Base-by-base conservation (phyloP, 2,113 vertebrate genomes). In the Microtus richardsoni region DNA sequence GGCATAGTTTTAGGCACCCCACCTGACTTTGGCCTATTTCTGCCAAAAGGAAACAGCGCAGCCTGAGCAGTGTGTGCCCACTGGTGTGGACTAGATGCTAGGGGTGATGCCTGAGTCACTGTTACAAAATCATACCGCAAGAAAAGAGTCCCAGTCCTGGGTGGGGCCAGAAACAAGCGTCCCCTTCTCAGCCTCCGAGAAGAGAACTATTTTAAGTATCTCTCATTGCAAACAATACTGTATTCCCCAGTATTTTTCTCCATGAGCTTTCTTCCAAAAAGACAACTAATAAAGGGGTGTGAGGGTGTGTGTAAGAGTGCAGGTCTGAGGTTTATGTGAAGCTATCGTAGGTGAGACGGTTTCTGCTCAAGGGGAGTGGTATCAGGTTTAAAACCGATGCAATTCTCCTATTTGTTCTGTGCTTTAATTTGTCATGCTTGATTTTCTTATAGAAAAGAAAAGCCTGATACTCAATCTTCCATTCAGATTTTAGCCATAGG, bases 391-490 rank as follows among this genome's bases (percentile, higher is more conserved):
- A 91, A 77, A 47, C 28, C 66, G 41, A 44, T 26, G 68, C 39
- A 60, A 44, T 64, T 49, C 39, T 85, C 39, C 62, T 77, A 88
- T 91, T 90, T 94, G 26, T 9, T 94, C 17, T 93, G 30, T 82
- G 47, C 30, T 79, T 8, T 84, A 90, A 91, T 88, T 90, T 39
- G 36, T 74, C 84, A 86, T 86, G 77, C 73, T 94, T 73, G 60
- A 70, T 88, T 93, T 97, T 93, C 14, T 94, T 88, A 85, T 73
- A 77, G 79, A 68, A 66, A 83, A 85, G 73, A 77, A 88, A 91
- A 41, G 21, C 71, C 44, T 80, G 70, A 87, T 93, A 93, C 30
- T 95, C 41, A 94, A 44, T 85, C 80, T 96, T 92, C 47, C 28
- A 74, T 62, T 62, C 84, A 91, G 3, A 93, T 8, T 71, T 94